Base-by-base conservation (phyloP, 2,888 invertebrate genomes). In the Meteorus colon region DNA sequence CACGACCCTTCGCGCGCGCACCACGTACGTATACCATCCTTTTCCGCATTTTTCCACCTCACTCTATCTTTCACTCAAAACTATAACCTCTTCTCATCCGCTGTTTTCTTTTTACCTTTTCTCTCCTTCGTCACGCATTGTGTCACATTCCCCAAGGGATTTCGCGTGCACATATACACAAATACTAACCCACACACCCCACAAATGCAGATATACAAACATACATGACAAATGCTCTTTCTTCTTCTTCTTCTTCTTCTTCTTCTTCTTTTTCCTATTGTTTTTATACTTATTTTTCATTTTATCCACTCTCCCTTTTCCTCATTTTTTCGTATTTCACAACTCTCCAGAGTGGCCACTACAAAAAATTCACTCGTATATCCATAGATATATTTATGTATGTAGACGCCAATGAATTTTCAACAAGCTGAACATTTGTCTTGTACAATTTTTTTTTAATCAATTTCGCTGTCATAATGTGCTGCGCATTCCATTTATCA, bases 81-180 rank as follows among this genome's bases (percentile, higher is more conserved):
- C 59, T 31, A 37, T 48, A 48, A 67, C 59, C 45, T 37, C 65
- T 8, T 34, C 19, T 24, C 67, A 48, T 55, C 24, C 41, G 14
- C 29, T 34, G 14, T 55, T 59, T 73, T 51, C 31, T 79, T 63
- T 59, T 65, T 45, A 41, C 41, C 59, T 19, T 41, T 66, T 66
- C 69, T 63, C 77, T 77, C 75, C 73, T 70, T 80, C 78, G 74
- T 75, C 66, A 75, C 75, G 78, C 78, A 82, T 82, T 82, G 82
- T 78, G 78, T 78, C 77, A 80, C 79, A 76, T 79, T 80, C 79
- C 79, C 78, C 62, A 68, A 77, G 79, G 72, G 63, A 63, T 62
- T 63, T 19, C 63, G 45, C 71, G 70, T 59, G 70, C 70, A 24
- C 34, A 8, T 0, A 34, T 34, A 8, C 34, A 41, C 55, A 59